These are phyloP conservation scores for Nasonovia ribisnigri DNA, from an alignment of 2,888 invertebrate genomes.

Conservation along the genomic window DNA sequence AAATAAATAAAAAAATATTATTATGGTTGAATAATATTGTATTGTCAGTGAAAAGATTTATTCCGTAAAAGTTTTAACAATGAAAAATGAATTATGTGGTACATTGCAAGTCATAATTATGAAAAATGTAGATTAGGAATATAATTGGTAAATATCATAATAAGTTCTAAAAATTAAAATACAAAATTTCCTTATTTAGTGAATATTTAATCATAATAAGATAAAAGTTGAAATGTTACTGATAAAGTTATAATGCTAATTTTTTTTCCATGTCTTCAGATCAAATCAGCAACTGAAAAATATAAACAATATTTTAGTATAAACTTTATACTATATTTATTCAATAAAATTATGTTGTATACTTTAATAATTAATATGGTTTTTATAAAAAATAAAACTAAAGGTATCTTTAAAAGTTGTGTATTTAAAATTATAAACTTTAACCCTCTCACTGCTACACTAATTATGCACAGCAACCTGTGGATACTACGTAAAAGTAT, in stretches of 20 bases:
- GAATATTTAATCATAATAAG: not conserved
- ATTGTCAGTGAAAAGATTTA: not conserved
- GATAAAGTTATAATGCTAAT: not conserved
- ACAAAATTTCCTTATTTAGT: not conserved
- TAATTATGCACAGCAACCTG: too few relatives aligned
- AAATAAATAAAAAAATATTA: not conserved
- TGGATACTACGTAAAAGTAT: too few relatives aligned
- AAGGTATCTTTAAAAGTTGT: not conserved
- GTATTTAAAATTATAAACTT: not conserved
- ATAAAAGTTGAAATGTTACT: not conserved
- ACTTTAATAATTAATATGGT: not conserved
- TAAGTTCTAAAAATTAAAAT: not conserved
- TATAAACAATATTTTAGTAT: not conserved
- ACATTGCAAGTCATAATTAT: not conserved
- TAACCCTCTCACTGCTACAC: too few relatives aligned
- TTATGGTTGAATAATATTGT: too few relatives aligned
- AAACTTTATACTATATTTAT: not conserved
- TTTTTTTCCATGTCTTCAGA: not conserved
- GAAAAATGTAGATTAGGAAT: not conserved
- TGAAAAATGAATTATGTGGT: not conserved
- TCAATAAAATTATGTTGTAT: not conserved
- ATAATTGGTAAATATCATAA: not conserved
- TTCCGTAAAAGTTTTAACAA: not conserved
- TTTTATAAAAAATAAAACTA: not conserved
- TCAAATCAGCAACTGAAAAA: slow-evolving; percentile 52